These are phyloP conservation scores for Cyprinodon tularosa DNA, from an alignment of 2,113 vertebrate species.

Conservation along the genomic window DNA sequence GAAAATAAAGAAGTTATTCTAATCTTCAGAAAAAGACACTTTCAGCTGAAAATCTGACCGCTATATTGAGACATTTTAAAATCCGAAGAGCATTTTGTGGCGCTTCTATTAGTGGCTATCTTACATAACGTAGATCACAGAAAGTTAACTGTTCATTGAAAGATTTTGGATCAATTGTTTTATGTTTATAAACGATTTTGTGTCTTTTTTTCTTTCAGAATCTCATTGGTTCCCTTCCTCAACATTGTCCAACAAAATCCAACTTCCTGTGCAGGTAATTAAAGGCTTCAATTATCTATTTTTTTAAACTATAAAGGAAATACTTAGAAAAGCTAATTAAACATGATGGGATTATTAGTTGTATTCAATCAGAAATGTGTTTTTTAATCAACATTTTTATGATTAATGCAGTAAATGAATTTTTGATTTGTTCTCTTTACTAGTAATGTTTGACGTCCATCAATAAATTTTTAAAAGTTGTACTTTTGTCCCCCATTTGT, in stretches of 20 bases:
- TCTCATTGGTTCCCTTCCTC: neutral
- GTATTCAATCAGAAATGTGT: too few relatives aligned
- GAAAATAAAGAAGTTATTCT: neutral
- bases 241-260: neutral
- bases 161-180: neutral
- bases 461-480: too few relatives aligned
- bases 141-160: neutral
- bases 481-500: neutral
- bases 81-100: neutral
- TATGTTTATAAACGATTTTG: neutral
- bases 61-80: neutral
- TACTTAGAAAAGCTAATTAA: too few relatives aligned
- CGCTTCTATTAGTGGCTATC: neutral
- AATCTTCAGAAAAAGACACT: neutral
- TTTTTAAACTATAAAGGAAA: neutral
- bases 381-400: too few relatives aligned
- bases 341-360: too few relatives aligned
- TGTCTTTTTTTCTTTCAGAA: conserved; percentile 50
- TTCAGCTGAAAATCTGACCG: too few relatives aligned
- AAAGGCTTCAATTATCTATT: conserved; percentile 62
- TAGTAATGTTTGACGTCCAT: too few relatives aligned
- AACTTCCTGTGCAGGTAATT: conserved; percentile 30
- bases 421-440: too few relatives aligned
- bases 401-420: too few relatives aligned
- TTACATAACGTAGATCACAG: neutral